Evolutionary conservation across 2,888 invertebrate genomes (phyloP).

Genomic region (Volucella inanis): DNA sequence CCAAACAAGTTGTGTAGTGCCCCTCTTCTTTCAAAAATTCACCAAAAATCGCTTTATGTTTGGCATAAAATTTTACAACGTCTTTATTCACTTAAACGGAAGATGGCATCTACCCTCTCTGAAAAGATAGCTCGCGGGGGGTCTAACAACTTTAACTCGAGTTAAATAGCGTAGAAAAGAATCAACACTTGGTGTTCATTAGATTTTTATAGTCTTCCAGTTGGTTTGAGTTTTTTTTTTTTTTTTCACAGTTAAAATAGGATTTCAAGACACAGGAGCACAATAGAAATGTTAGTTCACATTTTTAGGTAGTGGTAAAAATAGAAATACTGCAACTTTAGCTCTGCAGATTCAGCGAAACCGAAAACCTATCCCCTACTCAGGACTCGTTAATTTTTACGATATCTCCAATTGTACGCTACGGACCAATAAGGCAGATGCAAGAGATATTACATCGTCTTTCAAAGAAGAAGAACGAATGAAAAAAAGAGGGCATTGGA

Average conservation of each 20-base stretch:
- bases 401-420: conserved; percentile 66
- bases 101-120: conserved; percentile 22
- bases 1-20: too few relatives aligned
- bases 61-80: conserved; percentile 52
- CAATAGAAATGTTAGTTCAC: conserved; percentile 41
- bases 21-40: not conserved
- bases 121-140: not conserved
- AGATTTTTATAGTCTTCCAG: conserved; percentile 55
- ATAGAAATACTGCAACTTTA: conserved; percentile 30
- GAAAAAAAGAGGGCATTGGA: conserved; percentile 73
- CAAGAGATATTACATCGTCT: conserved; percentile 14
- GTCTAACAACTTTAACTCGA: conserved; percentile 36
- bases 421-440: conserved; percentile 58
- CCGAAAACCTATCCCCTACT: conserved; percentile 14
- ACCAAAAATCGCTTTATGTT: conserved; percentile 35
- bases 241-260: conserved; percentile 13
- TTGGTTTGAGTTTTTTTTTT: not conserved
- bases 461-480: not conserved
- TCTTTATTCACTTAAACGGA: conserved; percentile 59
- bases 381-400: conserved; percentile 71
- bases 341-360: conserved; percentile 35
- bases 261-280: conserved; percentile 40
- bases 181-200: conserved; percentile 67
- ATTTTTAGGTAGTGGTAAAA: not conserved
- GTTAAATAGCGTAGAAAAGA: conserved; percentile 44